Base-by-base conservation (phyloP, 2,888 invertebrate genomes). In the Axea sp. region DNA sequence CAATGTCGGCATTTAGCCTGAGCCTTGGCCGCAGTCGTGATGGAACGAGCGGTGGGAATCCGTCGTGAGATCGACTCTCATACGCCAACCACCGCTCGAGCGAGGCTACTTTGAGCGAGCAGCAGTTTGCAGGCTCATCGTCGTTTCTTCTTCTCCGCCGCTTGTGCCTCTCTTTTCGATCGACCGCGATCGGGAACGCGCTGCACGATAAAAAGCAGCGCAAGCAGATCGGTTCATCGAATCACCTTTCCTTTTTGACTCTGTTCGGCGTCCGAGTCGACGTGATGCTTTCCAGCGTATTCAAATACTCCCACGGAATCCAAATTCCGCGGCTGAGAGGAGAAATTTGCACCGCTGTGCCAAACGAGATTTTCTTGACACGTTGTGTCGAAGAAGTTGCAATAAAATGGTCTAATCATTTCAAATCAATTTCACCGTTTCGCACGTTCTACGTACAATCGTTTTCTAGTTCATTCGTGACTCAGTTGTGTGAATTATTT, bases 1-100 rank as follows among this genome's bases (percentile, higher is more conserved):
- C 77, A 78, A 77, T 77, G 65, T 24, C 26, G 45, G n/a, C 31
- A 37, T 35, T 51, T 41, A 51, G 11, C 31, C 35, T 15, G 43
- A 59, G 68, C 43, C 68, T 64, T 64, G 73, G 62, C 69, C 47
- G 41, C 43, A 69, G 64, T 72, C 86, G 86, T 87, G 86, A 86
- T 84, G 84, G 81, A 81, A 81, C 79, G 80, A 80, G 79, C 79
- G 86, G 86, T 86, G 86, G 86, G 86, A 87, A 87, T 86, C 84
- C 86, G 85, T 84, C 86, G 84, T 76, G 84, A 84, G 86, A 86
- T 86, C 84, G 82, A 86, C 86, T 86, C 86, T 85, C 86, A 86
- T 86, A 86, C 84, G 82, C 84, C 79, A n/a, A 19, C 45, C 24
- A 83, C 77, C 67, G 47, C 41, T 28, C 37, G 64, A 24, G 7